Base-by-base conservation (phyloP, 2,888 invertebrate genomes). In the Aleiodes alternator region DNA sequence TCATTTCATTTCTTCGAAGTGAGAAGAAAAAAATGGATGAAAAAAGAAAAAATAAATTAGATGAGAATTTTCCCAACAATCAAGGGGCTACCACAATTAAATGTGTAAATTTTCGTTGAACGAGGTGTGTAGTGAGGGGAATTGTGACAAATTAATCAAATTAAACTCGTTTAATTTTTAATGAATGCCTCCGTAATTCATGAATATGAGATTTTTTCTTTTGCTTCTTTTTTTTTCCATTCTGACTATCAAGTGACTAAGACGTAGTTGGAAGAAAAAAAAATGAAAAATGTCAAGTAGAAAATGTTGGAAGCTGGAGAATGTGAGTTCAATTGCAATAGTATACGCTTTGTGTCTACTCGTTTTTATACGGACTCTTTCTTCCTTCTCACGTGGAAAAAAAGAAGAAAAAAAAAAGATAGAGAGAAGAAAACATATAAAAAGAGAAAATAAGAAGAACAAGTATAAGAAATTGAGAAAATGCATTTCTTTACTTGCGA, bases 401-500 rank as follows among this genome's bases (percentile, higher is more conserved):
- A 38, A 34, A 51, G 16, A 69, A 71, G 34, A 23, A 7, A 8
- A 31, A 56, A 72, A 53, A 16, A 55, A 43, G 71, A 64, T 72
- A 69, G 72, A 53, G 50, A 57, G 69, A 71, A 38, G 59, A 78
- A 61, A 34, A 61, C 12, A 61, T 56, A 16, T 16, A 56, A 77
- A 23, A 34, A 34, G 34, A 34, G 34, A 34, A 23, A 34, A 34
- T 34, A 82, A 76, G 72, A 70, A 76, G 66, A 29, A 29, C 69
- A 11, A 38, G 75, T 68, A 29, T 50, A 76, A 66, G 79, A 72
- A 76, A 68, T 78, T 78, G 71, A 74, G 79, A 78, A 80, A 82
- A 78, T 80, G 82, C 82, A 82, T 83, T 82, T 61, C 61, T 14
- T 38, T 34, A 61, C 14, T 61, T 16, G 61, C 23, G 14, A n/a